Conservation (phyloP, 2,797 vertebrate genomes). For the Tympanoctomys barrerae region DNA sequence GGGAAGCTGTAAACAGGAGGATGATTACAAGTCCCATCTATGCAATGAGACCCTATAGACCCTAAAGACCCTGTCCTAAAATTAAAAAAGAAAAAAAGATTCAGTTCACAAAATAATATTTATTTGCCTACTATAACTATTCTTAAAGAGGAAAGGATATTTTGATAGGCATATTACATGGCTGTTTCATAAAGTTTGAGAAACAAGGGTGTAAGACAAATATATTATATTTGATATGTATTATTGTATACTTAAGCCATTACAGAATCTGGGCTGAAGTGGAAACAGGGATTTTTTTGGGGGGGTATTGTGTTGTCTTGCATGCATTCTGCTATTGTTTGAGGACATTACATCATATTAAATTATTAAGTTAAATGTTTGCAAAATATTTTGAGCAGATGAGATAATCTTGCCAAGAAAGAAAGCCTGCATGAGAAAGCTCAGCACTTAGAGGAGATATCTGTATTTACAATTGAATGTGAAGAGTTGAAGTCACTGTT, state of each 20-base stretch:
- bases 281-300: constrained; percentile 53
- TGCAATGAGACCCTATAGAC: too few species aligned
- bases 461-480: constrained; percentile 61
- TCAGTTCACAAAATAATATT: background rate
- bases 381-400: constrained; percentile 76
- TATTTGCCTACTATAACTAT: constrained; percentile 77
- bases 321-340: constrained; percentile 72
- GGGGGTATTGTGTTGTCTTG: constrained; percentile 18
- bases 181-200: constrained; percentile 69
- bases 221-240: constrained; percentile 53
- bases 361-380: constrained; percentile 80
- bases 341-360: constrained; percentile 76
- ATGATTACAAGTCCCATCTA: too few species aligned
- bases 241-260: constrained; percentile 43
- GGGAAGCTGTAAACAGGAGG: too few species aligned
- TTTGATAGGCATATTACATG: constrained; percentile 58
- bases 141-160: constrained; percentile 73
- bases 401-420: constrained; percentile 79
- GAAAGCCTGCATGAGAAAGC: constrained; percentile 73
- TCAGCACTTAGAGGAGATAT: constrained; percentile 55
- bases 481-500: constrained; percentile 36
- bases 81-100: constrained; percentile 7
- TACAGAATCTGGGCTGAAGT: constrained; percentile 33
- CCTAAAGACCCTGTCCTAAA: too few species aligned
- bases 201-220: constrained; percentile 32